Evolutionary conservation across 2,888 invertebrate genomes (phyloP).

Genomic region (Platycheirus rosarum): DNA sequence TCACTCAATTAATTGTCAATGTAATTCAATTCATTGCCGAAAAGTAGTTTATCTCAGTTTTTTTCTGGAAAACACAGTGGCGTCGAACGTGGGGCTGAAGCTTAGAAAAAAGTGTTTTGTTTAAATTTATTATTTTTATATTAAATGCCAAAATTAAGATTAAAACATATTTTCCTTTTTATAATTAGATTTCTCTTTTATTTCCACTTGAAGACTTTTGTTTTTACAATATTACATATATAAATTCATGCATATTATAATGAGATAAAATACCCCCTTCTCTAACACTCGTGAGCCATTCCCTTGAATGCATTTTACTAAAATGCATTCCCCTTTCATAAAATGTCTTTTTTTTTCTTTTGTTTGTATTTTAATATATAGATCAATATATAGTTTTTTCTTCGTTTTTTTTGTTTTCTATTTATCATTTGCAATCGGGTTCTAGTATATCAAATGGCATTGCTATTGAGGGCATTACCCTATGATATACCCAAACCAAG

Average conservation of each 20-base stretch:
- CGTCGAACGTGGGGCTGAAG: no score
- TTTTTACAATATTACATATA: slow-evolving; percentile 74
- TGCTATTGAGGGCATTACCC: slow-evolving; percentile 35
- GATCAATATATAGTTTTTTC: slow-evolving; percentile 57
- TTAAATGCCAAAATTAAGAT: background rate
- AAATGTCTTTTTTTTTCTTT: slow-evolving; percentile 26
- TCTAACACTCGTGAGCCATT: slow-evolving; percentile 53
- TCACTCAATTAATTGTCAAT: no score
- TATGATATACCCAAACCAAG: slow-evolving; percentile 28
- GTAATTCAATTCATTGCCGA: no score
- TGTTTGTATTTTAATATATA: slow-evolving; percentile 28
- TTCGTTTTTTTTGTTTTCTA: no score
- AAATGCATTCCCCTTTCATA: slow-evolving; percentile 30
- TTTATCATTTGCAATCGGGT: slow-evolving; percentile 10
- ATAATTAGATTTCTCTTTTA: slow-evolving; percentile 69
- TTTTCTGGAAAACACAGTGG: no score
- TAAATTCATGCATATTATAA: slow-evolving; percentile 74
- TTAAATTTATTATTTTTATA: no score
- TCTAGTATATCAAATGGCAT: slow-evolving; percentile 26
- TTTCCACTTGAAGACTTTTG: slow-evolving; percentile 71
- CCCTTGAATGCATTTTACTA: slow-evolving; percentile 34
- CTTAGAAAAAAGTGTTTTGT: no score
- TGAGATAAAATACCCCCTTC: slow-evolving; percentile 70
- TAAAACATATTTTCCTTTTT: slow-evolving; percentile 9
- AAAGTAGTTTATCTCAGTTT: no score